Base-by-base conservation (phyloP, 1,140 invertebrate genomes). In the Bombus difficillimus region DNA sequence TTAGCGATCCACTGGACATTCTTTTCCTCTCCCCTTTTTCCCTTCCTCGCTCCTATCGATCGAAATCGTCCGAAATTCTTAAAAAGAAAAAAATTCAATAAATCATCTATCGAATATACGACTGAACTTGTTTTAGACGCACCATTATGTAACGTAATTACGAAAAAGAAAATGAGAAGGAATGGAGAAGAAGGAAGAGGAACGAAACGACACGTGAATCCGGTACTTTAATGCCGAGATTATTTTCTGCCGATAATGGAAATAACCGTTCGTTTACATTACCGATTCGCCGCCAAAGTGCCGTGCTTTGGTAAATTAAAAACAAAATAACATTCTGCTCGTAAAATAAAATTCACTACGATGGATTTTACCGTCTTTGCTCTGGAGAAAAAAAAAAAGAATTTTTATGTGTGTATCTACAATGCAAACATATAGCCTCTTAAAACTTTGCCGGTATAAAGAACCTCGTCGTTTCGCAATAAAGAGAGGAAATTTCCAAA, bases 211-310 rank as follows among this genome's bases (percentile, higher is more conserved):
- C 28, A n/a, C 59, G 59, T 2, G 43, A 43, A 74, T 53, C 73
- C 73, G 57, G 74, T 59, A 59, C 18, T 76, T 37, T 59, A 76
- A 57, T 18, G 34, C 34, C 41, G 53, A 76, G 74, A 76, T 76
- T 57, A 76, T 76, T 57, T 37, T 37, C 53, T 18, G 34, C 34
- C 53, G 74, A 76, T 76, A 76, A 59, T 37, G 74, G 28, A 76
- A 76, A 28, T 18, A 76, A 39, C 74, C 53, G 53, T 73, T 39
- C 71, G 28, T 76, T 76, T 34, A 15, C 32, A 39, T 76, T 76
- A 37, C 25, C 28, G 62, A 28, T 1, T 25, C 18, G 32, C 34
- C 4, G 47, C 73, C 1, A 57, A 37, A 57, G 32, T 28, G 47
- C 47, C 25, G 28, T 9, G 47, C 28, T 57, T 43, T 39, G 32